Base-by-base conservation (phyloP, 2,797 vertebrate species). In the Dromococcyx pavoninus region DNA sequence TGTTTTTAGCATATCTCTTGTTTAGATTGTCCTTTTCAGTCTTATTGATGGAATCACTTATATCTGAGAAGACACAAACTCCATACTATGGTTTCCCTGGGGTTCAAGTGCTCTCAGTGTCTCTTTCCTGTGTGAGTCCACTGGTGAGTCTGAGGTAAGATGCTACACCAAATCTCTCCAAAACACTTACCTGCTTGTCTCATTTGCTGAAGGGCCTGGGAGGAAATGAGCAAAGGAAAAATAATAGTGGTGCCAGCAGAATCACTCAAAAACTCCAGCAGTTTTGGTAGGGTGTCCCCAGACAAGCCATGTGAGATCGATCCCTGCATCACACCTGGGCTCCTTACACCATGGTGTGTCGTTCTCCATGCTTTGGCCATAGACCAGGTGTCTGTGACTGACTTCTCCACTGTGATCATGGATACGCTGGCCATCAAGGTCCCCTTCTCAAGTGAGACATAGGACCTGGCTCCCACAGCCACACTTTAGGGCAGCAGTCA, bases 271-370 rank as follows among this genome's bases (percentile, higher is more conserved):
- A 67, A 12, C 15, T 89, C 51, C 51, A 25, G 28, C 4, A 61
- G n/a, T 17, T 37, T 53, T 65, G 28, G 21, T 51, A 19, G 32
- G 13, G 3, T 48, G 6, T 30, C 48, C 71, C 48, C 78, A 64
- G 32, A 37, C 9, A 57, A 22, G 11, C 39, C 27, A 16, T 1
- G 13, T 28, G 21, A 76, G 39, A 66, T 8, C 2, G 2, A 17
- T 3, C 7, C 15, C 12, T 25, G 1, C 0, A 0, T 43, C 50
- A 21, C 14, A 18, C 3, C 11, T 51, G 30, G 37, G 35, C 28
- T 61, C 24, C 22, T 35, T 66, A 10, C 33, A 30, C 30, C 17
- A 4, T 17, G 19, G 25, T 24, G 10, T 35, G 28, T n/a, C 76
- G 19, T 19, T 75, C 37, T 58, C 23, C 35, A 8, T 18, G 39